These are phyloP conservation scores for Caenorhabditis wallacei DNA, from an alignment of 2,888 invertebrate species.

Conservation along the genomic window DNA sequence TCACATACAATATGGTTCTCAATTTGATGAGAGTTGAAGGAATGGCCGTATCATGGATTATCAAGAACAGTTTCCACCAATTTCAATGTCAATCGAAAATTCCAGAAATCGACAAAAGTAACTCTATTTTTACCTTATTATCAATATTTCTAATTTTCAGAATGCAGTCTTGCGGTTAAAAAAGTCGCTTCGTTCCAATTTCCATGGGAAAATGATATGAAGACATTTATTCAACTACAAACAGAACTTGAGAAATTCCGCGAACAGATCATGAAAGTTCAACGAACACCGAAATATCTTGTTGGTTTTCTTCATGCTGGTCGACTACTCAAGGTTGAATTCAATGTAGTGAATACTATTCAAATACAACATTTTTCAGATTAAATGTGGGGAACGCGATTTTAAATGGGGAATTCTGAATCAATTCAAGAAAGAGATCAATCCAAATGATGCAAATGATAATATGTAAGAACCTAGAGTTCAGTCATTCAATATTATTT, in stretches of 20 bases:
- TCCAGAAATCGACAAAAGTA: constrained; percentile 92
- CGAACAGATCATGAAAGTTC: constrained; percentile 89
- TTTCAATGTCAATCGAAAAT: constrained; percentile 98
- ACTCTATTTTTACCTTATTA: constrained; percentile 83
- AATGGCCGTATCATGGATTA: constrained; percentile 99
- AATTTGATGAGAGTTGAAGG: constrained; percentile 94
- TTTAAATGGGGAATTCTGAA: constrained; percentile 98
- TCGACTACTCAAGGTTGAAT: constrained; percentile 91
- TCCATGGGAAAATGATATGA: constrained; percentile 61
- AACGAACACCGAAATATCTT: constrained; percentile 92
- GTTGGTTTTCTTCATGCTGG: constrained; percentile 96
- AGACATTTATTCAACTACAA: constrained; percentile 36
- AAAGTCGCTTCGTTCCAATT: constrained; percentile 34
- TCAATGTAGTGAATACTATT: neutral
- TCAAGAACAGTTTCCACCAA: constrained; percentile 97
- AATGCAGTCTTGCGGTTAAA: constrained; percentile 6
- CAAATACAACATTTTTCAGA: constrained; percentile 52
- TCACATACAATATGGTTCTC: constrained; percentile 99
- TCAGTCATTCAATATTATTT: neutral
- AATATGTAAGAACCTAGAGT: constrained; percentile 87
- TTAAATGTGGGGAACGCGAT: constrained; percentile 86
- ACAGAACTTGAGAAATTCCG: constrained; percentile 68
- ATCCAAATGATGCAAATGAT: constrained; percentile 84
- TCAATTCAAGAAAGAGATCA: constrained; percentile 80
- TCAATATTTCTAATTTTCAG: constrained; percentile 35